Evolutionary conservation across 1,140 invertebrate genomes (phyloP).

Genomic region (Ooceraea biroi): DNA sequence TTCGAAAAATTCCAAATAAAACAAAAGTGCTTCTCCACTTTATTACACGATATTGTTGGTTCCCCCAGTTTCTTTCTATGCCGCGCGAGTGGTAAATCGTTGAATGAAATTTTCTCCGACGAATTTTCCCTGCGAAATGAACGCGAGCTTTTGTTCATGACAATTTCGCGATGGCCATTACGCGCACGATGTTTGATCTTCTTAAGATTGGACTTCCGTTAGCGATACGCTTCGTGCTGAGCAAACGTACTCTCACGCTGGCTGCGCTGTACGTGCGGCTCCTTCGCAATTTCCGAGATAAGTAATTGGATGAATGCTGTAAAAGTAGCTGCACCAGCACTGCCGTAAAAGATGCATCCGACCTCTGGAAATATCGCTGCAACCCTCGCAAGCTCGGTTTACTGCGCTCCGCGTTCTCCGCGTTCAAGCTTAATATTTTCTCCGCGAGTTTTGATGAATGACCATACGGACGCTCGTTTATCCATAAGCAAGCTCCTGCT

Average conservation of each 20-base stretch:
- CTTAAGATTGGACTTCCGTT: slow-evolving; percentile 1
- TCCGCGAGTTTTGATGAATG: neutral
- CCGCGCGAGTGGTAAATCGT: too few relatives aligned
- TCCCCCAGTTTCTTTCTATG: too few relatives aligned
- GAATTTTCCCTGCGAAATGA: too few relatives aligned
- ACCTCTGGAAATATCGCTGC: slow-evolving; percentile 16
- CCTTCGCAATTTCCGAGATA: slow-evolving; percentile 37
- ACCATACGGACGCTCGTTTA: neutral
- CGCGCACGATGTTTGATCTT: neutral
- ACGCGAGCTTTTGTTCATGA: too few relatives aligned
- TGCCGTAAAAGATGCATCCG: slow-evolving; percentile 45
- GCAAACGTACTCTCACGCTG: neutral
- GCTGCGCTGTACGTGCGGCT: neutral
- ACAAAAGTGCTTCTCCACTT: too few relatives aligned
- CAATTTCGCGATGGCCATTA: too few relatives aligned
- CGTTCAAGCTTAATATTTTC: slow-evolving; percentile 34
- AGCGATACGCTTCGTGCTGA: neutral
- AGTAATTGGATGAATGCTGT: slow-evolving; percentile 27
- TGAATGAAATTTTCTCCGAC: too few relatives aligned
- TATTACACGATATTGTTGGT: too few relatives aligned
- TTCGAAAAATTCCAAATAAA: too few relatives aligned
- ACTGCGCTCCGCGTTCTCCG: neutral
- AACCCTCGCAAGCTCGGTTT: slow-evolving; percentile 26
- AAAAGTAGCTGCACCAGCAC: too few relatives aligned
- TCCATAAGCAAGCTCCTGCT: neutral